Base-by-base conservation (phyloP, 1,140 invertebrate species). In the Cheumatopsyche charites region DNA sequence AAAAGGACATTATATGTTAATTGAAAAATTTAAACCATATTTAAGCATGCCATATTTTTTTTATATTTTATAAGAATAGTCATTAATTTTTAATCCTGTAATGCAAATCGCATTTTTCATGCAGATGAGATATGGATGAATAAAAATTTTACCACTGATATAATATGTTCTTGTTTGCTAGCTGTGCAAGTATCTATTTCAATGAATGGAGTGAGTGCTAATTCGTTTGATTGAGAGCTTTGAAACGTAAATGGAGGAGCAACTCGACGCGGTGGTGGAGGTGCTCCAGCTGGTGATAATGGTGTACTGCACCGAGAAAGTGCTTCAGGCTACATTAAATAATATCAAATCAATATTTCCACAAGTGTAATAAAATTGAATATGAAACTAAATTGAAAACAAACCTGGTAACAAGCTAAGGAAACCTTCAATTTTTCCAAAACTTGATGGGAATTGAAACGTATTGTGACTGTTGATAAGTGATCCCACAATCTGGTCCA, bases 121-220 rank as follows among this genome's bases (percentile, higher is more conserved):
- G 13, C 19, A 49, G 19, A 49, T 5, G 13, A 13, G 19, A 5
- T 49, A 49, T 15, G 52, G 21, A 21, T 5, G 3, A 58, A 62
- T 6, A 62, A 47, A 47, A 47, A 47, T 36, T 58, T 83, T 75
- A 91, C 90, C 78, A 94, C 92, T 0, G 92, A 92, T 2, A 94
- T 91, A 41, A 94, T 88, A 80, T 95, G 92, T 76, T 95, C 92
- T 78, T 94, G 92, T 77, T 92, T 92, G 73, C 91, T 93, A 11
- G 92, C 92, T 3, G 92, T 94, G 77, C 92, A 94, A 25, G 88
- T 91, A 81, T 95, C 92, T n/a, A 90, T 85, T 79, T 94, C 92
- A 49, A 89, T 84, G 80, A 95, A 95, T 0, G 92, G 93, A 71
- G 94, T 80, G 63, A 84, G 78, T 76, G 88, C 87, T 47, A 81